These are phyloP conservation scores for Sebastolobus altivelis DNA, from an alignment of 2,797 vertebrate species.

Conservation along the genomic window DNA sequence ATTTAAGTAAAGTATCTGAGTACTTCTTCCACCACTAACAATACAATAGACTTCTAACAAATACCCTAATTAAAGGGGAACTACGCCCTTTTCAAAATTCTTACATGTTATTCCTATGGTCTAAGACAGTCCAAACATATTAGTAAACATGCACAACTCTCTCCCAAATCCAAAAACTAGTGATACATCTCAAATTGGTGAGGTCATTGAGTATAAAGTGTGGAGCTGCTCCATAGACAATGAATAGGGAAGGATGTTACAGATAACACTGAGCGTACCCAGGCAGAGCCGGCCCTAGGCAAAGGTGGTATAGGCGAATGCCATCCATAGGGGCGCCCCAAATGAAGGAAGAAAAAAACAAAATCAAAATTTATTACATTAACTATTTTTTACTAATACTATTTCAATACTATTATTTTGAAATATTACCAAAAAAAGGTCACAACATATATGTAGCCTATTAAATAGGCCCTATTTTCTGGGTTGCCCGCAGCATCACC, in stretches of 20 bases:
- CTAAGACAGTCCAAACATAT: neutral
- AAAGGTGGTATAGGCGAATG: no score
- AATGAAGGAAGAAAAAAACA: no score
- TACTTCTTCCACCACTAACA: neutral
- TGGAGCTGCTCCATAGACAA: neutral
- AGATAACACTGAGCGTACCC: neutral
- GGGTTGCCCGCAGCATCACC: no score
- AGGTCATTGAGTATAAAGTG: neutral
- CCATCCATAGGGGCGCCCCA: no score
- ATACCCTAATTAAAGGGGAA: neutral
- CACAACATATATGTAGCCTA: no score
- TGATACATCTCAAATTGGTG: neutral
- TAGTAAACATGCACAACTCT: neutral
- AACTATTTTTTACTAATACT: no score
- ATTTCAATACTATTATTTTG: no score
- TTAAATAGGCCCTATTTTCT: no score
- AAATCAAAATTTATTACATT: no score
- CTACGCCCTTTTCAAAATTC: neutral
- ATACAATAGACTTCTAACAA: neutral
- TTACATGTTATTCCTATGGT: neutral
- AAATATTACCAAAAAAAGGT: no score
- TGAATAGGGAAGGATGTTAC: neutral
- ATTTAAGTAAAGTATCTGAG: neutral
- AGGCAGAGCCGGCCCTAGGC: no score
- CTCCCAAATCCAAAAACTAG: neutral